Percentiles rank a stretch among this genome's conserved stretches.
Evolutionary conservation across 2,888 invertebrate species (phyloP).

Genomic region (Dimorphilus gyrociliatus): DNA sequence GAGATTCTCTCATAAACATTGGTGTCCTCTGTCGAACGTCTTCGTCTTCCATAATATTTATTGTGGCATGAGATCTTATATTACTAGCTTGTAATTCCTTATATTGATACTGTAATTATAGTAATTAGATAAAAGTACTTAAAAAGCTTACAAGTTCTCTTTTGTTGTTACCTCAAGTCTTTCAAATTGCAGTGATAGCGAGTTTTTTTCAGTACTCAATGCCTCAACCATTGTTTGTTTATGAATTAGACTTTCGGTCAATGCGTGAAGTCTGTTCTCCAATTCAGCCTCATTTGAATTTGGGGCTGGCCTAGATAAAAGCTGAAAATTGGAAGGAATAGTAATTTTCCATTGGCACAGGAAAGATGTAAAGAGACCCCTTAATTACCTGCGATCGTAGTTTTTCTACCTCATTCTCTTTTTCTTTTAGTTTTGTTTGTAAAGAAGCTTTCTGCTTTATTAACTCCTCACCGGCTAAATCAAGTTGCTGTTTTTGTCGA

Average conservation of each 20-base stretch:
- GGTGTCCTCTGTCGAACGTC: slow-evolving; percentile 48
- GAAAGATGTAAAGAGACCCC: not conserved
- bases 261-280: slow-evolving; percentile 39
- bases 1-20: slow-evolving; percentile 53
- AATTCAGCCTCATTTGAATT: slow-evolving; percentile 36
- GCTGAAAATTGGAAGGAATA: too few relatives aligned
- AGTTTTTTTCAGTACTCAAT: slow-evolving; percentile 66
- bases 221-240: slow-evolving; percentile 71
- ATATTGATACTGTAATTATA: slow-evolving; percentile 44
- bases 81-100: slow-evolving; percentile 44
- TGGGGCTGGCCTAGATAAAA: slow-evolving; percentile 32
- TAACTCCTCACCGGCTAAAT: slow-evolving; percentile 44
- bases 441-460: slow-evolving; percentile 41
- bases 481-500: slow-evolving; percentile 42
- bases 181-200: slow-evolving; percentile 63
- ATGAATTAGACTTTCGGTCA: slow-evolving; percentile 66
- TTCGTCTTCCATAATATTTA: slow-evolving; percentile 47
- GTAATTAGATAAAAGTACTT: not conserved
- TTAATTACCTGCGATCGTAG: slow-evolving; percentile 42
- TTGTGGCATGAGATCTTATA: slow-evolving; percentile 42
- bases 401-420: slow-evolving; percentile 45
- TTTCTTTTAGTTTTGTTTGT: slow-evolving; percentile 41
- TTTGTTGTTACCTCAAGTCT: slow-evolving; percentile 44
- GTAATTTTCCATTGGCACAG: not conserved
- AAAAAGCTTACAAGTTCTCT: not conserved